Evolutionary conservation across 92 coral and sea anemone species (phyloP).

Genomic region (Heteractis magnifica): DNA sequence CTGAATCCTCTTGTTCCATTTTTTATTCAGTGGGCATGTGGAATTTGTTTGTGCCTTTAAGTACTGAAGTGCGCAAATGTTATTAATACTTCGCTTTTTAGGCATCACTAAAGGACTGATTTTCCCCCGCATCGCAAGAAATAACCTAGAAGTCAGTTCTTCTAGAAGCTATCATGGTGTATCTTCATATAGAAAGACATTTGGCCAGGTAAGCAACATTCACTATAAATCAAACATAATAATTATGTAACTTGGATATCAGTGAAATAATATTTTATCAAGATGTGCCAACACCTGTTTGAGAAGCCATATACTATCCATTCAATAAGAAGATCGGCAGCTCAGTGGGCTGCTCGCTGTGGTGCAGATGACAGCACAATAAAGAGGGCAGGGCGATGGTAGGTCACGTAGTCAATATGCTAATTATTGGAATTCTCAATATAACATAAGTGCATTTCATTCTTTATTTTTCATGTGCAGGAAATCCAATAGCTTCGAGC

Average conservation of each 20-base stretch:
- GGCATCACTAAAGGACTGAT: not conserved
- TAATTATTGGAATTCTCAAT: no score
- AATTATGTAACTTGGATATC: no score
- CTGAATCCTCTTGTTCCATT: no score
- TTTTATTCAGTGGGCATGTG: no score
- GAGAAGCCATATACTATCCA: not conserved
- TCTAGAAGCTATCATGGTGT: not conserved
- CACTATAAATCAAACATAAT: no score
- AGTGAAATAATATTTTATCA: no score
- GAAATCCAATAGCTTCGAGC: not conserved
- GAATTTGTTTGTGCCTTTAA: no score
- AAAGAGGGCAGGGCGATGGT: not conserved
- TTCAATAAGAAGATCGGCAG: constrained; percentile 1
- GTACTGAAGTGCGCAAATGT: no score
- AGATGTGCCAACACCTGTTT: not conserved
- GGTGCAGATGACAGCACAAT: not conserved
- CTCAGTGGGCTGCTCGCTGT: constrained; percentile 1
- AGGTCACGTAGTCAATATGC: not conserved
- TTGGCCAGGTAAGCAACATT: not conserved
- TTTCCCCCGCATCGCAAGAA: not conserved
- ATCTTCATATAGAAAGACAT: not conserved
- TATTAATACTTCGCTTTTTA: no score
- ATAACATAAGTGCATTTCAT: no score
- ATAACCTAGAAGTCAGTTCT: no score
- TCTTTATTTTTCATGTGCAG: not conserved